Percentiles rank a stretch among this genome's conserved stretches.
Conservation (phyloP, 2,113 vertebrate genomes). For the Aegotheles bennettii region DNA sequence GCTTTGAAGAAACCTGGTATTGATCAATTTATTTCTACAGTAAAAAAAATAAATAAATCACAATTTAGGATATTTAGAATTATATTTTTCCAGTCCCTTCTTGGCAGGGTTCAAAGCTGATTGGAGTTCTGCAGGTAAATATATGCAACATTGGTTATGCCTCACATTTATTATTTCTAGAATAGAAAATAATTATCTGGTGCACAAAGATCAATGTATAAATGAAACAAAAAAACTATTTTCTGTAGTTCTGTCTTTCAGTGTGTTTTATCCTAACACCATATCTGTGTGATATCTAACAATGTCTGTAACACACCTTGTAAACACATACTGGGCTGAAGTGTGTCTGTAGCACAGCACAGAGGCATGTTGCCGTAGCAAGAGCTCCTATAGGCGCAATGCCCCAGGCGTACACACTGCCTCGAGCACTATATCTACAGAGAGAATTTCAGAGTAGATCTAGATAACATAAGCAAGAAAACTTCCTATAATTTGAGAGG, state of each 20-base stretch:
- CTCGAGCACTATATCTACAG: background rate
- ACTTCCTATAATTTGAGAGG: accelerated
- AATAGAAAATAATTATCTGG: background rate
- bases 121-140: background rate
- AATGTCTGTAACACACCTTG: background rate
- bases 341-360: accelerated
- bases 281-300: accelerated
- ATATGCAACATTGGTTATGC: background rate
- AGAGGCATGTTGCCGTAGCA: accelerated
- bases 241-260: background rate
- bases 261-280: background rate
- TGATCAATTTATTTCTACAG: background rate
- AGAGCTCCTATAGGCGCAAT: accelerated
- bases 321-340: background rate
- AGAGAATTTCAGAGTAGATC: background rate
- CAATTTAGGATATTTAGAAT: background rate
- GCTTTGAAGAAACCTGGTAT: background rate
- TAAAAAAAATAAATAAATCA: background rate
- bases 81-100: background rate
- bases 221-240: background rate
- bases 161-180: background rate
- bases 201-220: background rate
- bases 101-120: too few relatives aligned
- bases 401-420: accelerated
- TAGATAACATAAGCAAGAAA: background rate